Base-by-base conservation (phyloP, 2,113 vertebrate species). In the Terrapene triunguis region DNA sequence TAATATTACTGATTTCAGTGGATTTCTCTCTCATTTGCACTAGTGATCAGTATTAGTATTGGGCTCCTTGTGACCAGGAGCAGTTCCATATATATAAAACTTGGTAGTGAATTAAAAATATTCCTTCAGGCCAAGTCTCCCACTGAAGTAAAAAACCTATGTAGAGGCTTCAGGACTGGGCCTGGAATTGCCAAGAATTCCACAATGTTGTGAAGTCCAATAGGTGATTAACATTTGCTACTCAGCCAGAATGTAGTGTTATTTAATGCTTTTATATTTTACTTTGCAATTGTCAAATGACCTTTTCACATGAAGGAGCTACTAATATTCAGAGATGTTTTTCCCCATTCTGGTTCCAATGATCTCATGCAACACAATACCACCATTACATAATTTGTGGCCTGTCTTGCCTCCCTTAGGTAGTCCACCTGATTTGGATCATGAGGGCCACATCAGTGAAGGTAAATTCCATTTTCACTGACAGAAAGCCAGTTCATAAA, bases 401-500 rank as follows among this genome's bases (percentile, higher is more conserved):
- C 38, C 29, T 57, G 44, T 83, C 88, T 24, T 48, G 8, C 38
- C 12, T 91, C n/a, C n/a, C 29, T 48, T 72, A 87, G 82, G 27
- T 82, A 54, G 84, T 94, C 44, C 74, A 76, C 25, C 9, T 96
- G 17, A 47, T 74, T 96, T 96, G 81, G 10, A 94, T 91, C 29
- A 85, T 81, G 72, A 80, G 3, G 4, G 14, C 4, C 7, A 0
- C 69, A 72, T 59, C 85, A 85, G 85, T 76, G 87, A 94, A 93
- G 4, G 78, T 51, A 95, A 97, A 94, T 94, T 91, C 29, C 96
- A 84, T 88, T 88, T 96, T 92, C 82, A 87, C 8, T 76, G 92
- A 59, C 22, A 44, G 17, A 29, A 80, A 5, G 82, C 91, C 62
- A 51, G 81, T 44, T 93, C 50, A 92, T 85, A 88, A 29, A 57